phyloP scores from a whole-genome alignment of 2,113 vertebrate species.

The Carettochelys insculpta region DNA sequence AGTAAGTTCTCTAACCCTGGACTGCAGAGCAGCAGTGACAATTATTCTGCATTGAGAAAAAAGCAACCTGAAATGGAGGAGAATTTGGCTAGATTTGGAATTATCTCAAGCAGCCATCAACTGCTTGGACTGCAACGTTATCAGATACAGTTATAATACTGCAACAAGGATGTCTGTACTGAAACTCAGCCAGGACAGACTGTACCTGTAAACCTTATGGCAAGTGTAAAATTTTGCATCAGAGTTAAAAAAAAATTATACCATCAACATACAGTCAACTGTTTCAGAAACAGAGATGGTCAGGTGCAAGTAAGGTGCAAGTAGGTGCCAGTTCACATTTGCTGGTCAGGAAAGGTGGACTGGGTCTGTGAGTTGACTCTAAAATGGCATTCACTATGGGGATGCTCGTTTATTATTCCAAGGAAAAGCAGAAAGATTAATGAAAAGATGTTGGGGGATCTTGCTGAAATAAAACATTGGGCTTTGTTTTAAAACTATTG shows the following conservation, averaged over 20 bases:
- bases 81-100: not conserved
- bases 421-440: not conserved
- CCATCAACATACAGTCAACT: not conserved
- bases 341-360: not conserved
- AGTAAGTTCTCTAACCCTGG: not conserved
- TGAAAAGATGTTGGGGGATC: not conserved
- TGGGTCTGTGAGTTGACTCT: not conserved
- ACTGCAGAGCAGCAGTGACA: not conserved
- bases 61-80: not conserved
- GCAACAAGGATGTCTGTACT: not conserved
- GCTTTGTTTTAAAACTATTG: fast-evolving
- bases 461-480: not conserved
- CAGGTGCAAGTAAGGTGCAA: not conserved
- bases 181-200: not conserved
- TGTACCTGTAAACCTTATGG: not conserved
- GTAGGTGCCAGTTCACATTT: fast-evolving
- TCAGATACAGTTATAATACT: not conserved
- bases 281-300: not conserved
- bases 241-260: not conserved
- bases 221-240: not conserved
- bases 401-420: not conserved
- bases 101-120: not conserved
- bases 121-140: not conserved
- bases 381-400: fast-evolving
- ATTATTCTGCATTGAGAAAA: not conserved